Percentiles rank a stretch among this genome's conserved stretches.
These are phyloP conservation scores for Hemichromis elongatus DNA, from an alignment of 2,113 vertebrate species.

Conservation along the genomic window DNA sequence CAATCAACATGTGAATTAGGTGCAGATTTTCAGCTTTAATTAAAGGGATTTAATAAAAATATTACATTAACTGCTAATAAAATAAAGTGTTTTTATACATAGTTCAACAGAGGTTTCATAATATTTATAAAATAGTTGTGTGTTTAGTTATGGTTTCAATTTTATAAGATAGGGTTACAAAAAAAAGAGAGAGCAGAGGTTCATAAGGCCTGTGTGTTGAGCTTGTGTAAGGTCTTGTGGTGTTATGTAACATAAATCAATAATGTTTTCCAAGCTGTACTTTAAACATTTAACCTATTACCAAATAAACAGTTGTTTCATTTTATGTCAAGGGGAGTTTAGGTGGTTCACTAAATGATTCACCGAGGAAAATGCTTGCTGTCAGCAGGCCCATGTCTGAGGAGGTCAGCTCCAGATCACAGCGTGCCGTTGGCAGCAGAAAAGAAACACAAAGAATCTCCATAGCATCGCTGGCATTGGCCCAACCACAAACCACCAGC, in stretches of 20 bases:
- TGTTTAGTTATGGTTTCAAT: neutral
- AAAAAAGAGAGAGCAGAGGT: neutral
- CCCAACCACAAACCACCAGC: constrained; percentile 73
- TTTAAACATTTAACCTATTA: neutral
- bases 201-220: neutral
- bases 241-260: neutral
- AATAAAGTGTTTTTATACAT: neutral
- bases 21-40: neutral
- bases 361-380: constrained; percentile 75
- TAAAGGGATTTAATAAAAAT: neutral
- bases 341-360: neutral
- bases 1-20: neutral
- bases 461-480: constrained; percentile 75
- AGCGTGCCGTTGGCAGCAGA: constrained; percentile 67
- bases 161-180: neutral
- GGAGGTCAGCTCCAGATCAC: constrained; percentile 67
- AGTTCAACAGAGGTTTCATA: neutral
- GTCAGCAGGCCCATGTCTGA: constrained; percentile 75
- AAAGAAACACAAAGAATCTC: constrained; percentile 78
- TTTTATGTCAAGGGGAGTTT: neutral
- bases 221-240: neutral
- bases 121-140: neutral
- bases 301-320: neutral
- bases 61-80: neutral
- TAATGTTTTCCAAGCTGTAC: neutral